Evolutionary conservation across 1,140 invertebrate species (phyloP).

Genomic region (Drosophila arizonae): DNA sequence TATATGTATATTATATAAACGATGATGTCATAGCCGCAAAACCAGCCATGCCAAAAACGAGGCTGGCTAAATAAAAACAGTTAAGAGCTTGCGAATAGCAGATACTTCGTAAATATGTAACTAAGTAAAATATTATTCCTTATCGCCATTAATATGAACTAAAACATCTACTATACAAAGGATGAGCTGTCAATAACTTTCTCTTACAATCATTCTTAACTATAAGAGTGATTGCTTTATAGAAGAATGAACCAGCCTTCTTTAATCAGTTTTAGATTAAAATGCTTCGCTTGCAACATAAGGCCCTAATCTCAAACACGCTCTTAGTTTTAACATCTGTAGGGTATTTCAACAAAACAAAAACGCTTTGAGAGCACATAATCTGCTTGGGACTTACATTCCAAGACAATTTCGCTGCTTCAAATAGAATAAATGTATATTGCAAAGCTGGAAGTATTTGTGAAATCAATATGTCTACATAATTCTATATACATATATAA

Average conservation of each 20-base stretch:
- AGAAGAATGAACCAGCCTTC: too few species aligned
- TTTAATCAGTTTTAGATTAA: too few species aligned
- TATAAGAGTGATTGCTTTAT: too few species aligned
- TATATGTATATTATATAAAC: slow-evolving; percentile 29
- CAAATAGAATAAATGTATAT: not conserved
- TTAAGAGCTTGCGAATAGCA: not conserved
- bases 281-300: too few species aligned
- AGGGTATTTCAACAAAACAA: not conserved
- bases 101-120: not conserved
- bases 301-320: too few species aligned
- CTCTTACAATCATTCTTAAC: too few species aligned
- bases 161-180: too few species aligned
- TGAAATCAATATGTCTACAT: not conserved
- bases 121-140: too few species aligned
- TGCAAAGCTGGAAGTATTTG: not conserved
- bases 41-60: slow-evolving; percentile 26
- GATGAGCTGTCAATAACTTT: too few species aligned
- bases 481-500: not conserved
- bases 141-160: too few species aligned
- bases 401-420: slow-evolving; percentile 1
- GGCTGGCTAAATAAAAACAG: not conserved
- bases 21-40: slow-evolving; percentile 41
- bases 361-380: not conserved
- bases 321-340: not conserved
- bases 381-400: slow-evolving; percentile 2